Evolutionary conservation across 2,888 invertebrate species (phyloP), one percentile per base, ranked within the genome.

Genomic region (Melolontha melolontha): DNA sequence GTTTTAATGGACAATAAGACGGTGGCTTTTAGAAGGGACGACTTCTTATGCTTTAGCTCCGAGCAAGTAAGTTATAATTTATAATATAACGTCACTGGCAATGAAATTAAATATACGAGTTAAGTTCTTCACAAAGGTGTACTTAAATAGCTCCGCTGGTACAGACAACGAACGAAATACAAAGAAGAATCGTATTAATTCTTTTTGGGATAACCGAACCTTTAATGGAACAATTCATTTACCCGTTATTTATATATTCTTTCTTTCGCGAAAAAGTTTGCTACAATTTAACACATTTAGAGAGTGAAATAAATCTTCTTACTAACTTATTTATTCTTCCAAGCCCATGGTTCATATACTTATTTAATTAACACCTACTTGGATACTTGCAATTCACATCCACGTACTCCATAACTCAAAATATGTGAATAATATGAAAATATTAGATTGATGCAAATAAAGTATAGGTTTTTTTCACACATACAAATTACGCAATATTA

Each of bases 1-100:
- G 79, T 79, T 79, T 80, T 79, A 80, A 80, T 80, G 79, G 80
- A 80, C 80, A 80, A 80, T 80, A 79, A 79, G 80, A 79, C 79
- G 79, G 79, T 80, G 34, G 78, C 79, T 80, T 79, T 79, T 76
- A 79, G 78, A 78, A 67, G 59, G 54, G 80, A 80, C 80, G 74
- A 79, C 79, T 80, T 80, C 80, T 80, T 80, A 29, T 47, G 34
- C 59, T 62, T 62, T 62, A 34, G 47, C 47, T 62, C 39, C 34
- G 47, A 62, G 49, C 59, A 73, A 80, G 79, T 79, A 79, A 80
- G 80, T 79, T 80, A 80, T 80, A 80, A 80, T 80, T 80, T 80
- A 80, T 79, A 79, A 79, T 79, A 62, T 62, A 79, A 78, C 74
- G 80, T 80, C 79, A 79, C 74, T 71, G 74, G 77, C 78, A 78